Conservation (phyloP, 2,888 invertebrate genomes). For the Macrostomum cliftonense region DNA sequence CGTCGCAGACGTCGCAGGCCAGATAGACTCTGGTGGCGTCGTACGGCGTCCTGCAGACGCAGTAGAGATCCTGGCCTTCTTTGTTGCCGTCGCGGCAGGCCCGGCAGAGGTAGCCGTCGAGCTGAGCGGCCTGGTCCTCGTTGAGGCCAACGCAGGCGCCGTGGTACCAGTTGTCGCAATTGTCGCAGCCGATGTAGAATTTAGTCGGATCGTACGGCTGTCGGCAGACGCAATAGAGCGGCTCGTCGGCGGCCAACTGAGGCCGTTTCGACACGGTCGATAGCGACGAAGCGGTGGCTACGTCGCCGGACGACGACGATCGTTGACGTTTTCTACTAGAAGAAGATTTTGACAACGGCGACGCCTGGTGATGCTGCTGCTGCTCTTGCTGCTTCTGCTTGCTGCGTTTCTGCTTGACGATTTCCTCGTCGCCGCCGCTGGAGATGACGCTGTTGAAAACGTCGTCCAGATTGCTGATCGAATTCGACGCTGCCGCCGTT, state of each 20-base stretch:
- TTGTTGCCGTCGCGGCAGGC: constrained; percentile 37
- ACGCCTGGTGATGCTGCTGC: constrained; percentile 7
- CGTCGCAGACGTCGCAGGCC: constrained; percentile 92
- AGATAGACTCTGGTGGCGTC: constrained; percentile 96
- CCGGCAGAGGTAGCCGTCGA: constrained; percentile 58
- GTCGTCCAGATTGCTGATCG: constrained; percentile 47
- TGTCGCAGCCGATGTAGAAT: constrained; percentile 86
- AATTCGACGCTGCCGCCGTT: constrained; percentile 22
- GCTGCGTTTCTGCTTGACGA: constrained; percentile 12
- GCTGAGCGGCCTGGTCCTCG: constrained; percentile 57
- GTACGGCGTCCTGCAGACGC: constrained; percentile 82
- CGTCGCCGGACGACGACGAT: too few species aligned
- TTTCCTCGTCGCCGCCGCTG: constrained; percentile 12
- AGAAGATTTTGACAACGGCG: too few species aligned
- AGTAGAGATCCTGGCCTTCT: constrained; percentile 90
- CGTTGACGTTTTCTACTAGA: too few species aligned
- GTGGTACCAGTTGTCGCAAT: constrained; percentile 96
- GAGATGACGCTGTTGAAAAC: constrained; percentile 29
- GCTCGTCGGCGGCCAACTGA: constrained; percentile 15
- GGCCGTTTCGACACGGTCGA: constrained; percentile 1
- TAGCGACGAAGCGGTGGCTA: too few species aligned
- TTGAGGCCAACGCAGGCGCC: constrained; percentile 84
- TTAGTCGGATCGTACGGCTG: constrained; percentile 85
- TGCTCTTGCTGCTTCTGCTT: constrained; percentile 15
- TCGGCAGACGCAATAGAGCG: constrained; percentile 66